Evolutionary conservation across 64 coral and sea anemone genomes (phyloP).

Genomic region (Anthopleura sola): DNA sequence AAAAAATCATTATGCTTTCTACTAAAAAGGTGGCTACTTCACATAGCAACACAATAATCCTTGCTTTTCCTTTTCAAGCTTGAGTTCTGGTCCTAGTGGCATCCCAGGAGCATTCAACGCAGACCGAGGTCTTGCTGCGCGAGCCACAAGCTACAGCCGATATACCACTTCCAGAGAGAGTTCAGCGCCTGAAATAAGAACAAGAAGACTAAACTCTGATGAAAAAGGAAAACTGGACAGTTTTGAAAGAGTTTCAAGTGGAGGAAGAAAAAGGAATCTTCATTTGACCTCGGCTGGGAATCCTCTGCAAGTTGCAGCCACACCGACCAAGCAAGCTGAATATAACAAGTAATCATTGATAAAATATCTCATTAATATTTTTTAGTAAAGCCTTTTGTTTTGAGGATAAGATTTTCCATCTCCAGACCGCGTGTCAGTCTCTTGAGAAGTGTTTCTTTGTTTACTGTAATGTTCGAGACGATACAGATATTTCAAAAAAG

Average conservation of each 20-base stretch:
- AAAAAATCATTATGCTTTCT: no score
- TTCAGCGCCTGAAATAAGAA: slow-evolving; percentile 30
- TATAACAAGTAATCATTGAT: not conserved
- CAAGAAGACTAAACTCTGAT: not conserved
- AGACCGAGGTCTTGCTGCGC: slow-evolving; percentile 76
- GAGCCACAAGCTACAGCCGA: slow-evolving; percentile 80
- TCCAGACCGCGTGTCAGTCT: no score
- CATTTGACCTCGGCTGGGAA: slow-evolving; percentile 82
- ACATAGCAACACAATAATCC: no score
- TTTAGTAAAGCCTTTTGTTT: no score
- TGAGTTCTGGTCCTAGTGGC: not conserved
- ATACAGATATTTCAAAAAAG: no score
- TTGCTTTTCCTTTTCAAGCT: not conserved
- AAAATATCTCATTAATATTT: not conserved
- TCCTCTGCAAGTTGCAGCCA: slow-evolving; percentile 16
- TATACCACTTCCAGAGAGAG: slow-evolving; percentile 51
- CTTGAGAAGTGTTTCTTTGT: no score
- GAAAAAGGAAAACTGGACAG: not conserved
- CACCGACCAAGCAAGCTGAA: not conserved
- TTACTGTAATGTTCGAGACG: no score
- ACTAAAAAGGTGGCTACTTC: no score
- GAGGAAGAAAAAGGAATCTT: slow-evolving; percentile 64
- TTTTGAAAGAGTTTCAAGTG: slow-evolving; percentile 43
- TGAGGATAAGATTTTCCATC: no score
- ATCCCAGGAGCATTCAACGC: slow-evolving; percentile 51